Conservation (phyloP, 2,113 vertebrate genomes). For the Cariama cristata region DNA sequence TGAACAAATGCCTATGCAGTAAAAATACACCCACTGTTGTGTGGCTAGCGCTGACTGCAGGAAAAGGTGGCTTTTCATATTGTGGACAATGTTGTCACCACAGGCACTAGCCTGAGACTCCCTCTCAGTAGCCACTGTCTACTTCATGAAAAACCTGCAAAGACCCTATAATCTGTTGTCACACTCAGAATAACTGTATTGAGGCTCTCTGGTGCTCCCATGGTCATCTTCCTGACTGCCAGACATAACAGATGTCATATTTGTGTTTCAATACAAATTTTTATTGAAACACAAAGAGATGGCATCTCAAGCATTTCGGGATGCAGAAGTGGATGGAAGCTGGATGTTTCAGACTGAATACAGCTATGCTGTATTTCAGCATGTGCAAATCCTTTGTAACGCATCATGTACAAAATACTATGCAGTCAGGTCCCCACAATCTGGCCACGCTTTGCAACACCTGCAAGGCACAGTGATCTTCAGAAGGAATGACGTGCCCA, state of each 20-base stretch:
- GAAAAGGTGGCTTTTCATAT: not conserved
- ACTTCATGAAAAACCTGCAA: not conserved
- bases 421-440: not conserved
- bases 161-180: not conserved
- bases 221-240: not conserved
- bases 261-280: not conserved
- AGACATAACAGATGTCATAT: not conserved
- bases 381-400: not conserved
- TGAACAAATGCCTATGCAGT: not conserved
- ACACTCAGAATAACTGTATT: not conserved
- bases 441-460: rapidly evolving
- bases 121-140: not conserved
- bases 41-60: not conserved
- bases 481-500: not conserved
- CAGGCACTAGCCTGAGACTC: not conserved
- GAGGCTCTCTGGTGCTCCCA: not conserved
- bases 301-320: not conserved
- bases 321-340: not conserved
- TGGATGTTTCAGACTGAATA: not conserved
- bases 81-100: not conserved
- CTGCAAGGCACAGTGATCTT: not conserved
- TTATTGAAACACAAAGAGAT: not conserved
- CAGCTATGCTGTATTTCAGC: not conserved
- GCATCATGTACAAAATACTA: not conserved
- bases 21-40: not conserved